phyloP scores from a whole-genome alignment of 1,140 invertebrate species.

The Heliothis subflexa region DNA sequence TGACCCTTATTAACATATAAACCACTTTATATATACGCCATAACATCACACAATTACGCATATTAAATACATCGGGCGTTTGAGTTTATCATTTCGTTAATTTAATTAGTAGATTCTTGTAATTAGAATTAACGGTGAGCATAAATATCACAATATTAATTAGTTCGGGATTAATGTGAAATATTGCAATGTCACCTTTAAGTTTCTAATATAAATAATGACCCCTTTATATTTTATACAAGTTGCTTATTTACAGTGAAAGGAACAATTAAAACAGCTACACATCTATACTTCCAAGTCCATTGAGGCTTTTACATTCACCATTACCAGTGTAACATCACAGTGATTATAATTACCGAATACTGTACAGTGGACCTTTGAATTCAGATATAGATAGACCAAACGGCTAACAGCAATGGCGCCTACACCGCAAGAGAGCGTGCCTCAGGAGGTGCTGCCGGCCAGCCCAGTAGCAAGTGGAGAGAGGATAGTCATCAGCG shows the following conservation, averaged over 20 bases:
- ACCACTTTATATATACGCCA: too few relatives aligned
- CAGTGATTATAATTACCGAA: not conserved
- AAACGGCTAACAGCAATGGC: constrained; percentile 25
- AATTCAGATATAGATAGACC: not conserved
- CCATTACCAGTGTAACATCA: not conserved
- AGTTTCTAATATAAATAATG: too few relatives aligned
- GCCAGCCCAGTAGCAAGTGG: not conserved
- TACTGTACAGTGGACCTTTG: too few relatives aligned
- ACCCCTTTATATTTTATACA: too few relatives aligned
- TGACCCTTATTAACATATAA: too few relatives aligned
- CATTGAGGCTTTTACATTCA: too few relatives aligned
- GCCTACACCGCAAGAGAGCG: constrained; percentile 40
- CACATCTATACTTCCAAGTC: not conserved
- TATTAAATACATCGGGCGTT: not conserved
- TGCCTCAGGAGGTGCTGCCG: not conserved
- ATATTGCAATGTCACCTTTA: too few relatives aligned
- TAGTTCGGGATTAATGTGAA: not conserved
- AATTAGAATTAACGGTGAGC: not conserved
- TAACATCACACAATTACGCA: too few relatives aligned
- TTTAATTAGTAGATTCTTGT: too few relatives aligned
- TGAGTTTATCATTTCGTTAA: too few relatives aligned
- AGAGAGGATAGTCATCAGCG: constrained; percentile 50
- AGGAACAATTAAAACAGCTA: not conserved
- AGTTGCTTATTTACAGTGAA: too few relatives aligned
- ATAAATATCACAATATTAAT: not conserved